phyloP scores from a whole-genome alignment of 2,888 invertebrate genomes.

The Chaetogeoica ovagalla region DNA sequence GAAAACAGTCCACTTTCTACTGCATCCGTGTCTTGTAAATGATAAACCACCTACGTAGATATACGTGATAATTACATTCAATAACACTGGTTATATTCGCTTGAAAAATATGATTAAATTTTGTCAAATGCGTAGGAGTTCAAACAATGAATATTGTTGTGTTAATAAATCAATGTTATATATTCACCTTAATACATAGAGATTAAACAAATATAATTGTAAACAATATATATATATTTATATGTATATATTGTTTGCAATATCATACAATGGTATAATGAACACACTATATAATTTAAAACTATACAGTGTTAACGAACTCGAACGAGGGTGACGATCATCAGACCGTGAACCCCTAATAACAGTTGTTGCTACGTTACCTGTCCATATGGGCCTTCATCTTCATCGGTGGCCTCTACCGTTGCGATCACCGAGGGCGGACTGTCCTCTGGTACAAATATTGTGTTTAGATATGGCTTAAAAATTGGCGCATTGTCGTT shows the following conservation, averaged over 20 bases:
- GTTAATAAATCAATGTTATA: background rate
- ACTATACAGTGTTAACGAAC: slow-evolving; percentile 37
- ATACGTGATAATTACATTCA: slow-evolving; percentile 1
- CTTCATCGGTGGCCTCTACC: slow-evolving; percentile 84
- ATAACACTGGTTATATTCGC: background rate
- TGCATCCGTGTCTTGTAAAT: slow-evolving; percentile 79
- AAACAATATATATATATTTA: no score
- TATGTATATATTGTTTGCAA: no score
- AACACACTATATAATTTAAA: slow-evolving; percentile 21
- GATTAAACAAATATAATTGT: no score
- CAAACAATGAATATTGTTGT: background rate
- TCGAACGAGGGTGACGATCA: slow-evolving; percentile 44
- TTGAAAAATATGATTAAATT: slow-evolving; percentile 28
- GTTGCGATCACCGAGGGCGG: slow-evolving; percentile 74
- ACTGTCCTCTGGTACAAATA: slow-evolving; percentile 79
- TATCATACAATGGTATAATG: slow-evolving; percentile 15
- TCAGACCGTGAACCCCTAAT: slow-evolving; percentile 47
- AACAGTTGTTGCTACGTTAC: slow-evolving; percentile 60
- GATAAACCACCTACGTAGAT: slow-evolving; percentile 71
- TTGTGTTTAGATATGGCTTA: slow-evolving; percentile 79
- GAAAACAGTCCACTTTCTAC: slow-evolving; percentile 73
- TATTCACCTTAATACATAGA: background rate
- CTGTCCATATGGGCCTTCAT: slow-evolving; percentile 91
- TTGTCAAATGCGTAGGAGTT: slow-evolving; percentile 9
- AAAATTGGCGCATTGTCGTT: slow-evolving; percentile 90